Percentiles rank a stretch among this genome's conserved stretches.
These are phyloP conservation scores for Dinomys branickii DNA, from an alignment of 2,113 vertebrate species.

Conservation along the genomic window DNA sequence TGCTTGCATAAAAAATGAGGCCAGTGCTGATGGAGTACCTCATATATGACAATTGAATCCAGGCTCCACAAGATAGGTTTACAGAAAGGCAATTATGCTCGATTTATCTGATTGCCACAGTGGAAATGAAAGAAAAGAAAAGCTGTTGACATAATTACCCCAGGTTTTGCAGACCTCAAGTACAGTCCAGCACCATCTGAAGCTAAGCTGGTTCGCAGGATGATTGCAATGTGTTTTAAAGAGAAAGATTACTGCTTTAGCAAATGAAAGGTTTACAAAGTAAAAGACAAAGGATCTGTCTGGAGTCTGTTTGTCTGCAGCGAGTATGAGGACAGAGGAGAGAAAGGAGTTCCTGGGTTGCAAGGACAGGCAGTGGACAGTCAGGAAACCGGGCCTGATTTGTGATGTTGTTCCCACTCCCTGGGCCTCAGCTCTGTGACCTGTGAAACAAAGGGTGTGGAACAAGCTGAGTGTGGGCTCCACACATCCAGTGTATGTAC, in stretches of 20 bases:
- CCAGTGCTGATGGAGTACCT: background rate
- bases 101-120: conserved; percentile 29
- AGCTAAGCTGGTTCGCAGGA: conserved; percentile 14
- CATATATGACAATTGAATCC: conserved; percentile 30
- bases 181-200: background rate
- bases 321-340: background rate
- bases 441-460: background rate
- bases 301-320: background rate
- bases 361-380: background rate
- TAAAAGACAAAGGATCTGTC: conserved; percentile 47
- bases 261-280: conserved; percentile 39
- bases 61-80: conserved; percentile 32
- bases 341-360: background rate
- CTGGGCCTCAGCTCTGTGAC: background rate
- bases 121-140: conserved; percentile 64
- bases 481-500: background rate
- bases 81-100: conserved; percentile 53
- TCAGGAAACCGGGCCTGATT: background rate
- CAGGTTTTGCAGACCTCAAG: conserved; percentile 46
- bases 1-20: background rate
- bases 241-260: background rate
- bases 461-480: background rate
- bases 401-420: background rate
- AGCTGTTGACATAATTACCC: conserved; percentile 39
- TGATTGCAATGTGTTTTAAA: background rate